phyloP scores from a whole-genome alignment of 2,888 invertebrate genomes.

The Mythimna loreyi region DNA sequence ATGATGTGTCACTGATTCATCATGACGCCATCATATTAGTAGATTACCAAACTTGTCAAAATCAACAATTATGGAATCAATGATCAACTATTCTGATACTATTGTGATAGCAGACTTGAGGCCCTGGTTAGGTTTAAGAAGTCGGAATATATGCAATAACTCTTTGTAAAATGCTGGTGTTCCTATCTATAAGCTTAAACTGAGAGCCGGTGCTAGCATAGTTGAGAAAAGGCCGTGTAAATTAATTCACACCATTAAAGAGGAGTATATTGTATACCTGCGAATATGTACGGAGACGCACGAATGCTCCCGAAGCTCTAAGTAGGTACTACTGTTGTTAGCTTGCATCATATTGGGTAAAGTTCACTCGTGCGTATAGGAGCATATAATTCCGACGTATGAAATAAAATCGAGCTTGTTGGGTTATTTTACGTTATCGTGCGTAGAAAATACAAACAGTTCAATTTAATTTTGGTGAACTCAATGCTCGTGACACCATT shows the following conservation, averaged over 20 bases:
- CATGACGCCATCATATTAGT: no score
- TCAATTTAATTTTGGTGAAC: neutral
- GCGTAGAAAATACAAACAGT: conserved; percentile 1
- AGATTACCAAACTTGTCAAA: no score
- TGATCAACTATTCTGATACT: no score
- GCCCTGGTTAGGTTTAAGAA: no score
- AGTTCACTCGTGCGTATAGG: neutral
- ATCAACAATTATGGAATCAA: no score
- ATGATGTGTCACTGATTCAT: no score
- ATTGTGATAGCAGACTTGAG: no score
- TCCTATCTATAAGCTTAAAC: neutral
- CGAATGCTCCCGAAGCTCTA: neutral
- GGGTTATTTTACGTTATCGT: neutral
- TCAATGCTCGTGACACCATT: neutral
- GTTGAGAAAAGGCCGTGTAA: neutral
- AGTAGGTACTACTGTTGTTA: neutral
- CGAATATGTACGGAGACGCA: neutral
- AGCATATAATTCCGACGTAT: neutral
- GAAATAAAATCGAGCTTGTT: neutral
- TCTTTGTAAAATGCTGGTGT: neutral
- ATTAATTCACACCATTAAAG: neutral
- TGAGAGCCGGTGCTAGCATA: neutral
- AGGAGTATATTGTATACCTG: neutral
- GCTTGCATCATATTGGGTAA: no score
- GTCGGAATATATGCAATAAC: neutral